Conservation (phyloP, 1,140 invertebrate species). For the Ylistrum balloti region DNA sequence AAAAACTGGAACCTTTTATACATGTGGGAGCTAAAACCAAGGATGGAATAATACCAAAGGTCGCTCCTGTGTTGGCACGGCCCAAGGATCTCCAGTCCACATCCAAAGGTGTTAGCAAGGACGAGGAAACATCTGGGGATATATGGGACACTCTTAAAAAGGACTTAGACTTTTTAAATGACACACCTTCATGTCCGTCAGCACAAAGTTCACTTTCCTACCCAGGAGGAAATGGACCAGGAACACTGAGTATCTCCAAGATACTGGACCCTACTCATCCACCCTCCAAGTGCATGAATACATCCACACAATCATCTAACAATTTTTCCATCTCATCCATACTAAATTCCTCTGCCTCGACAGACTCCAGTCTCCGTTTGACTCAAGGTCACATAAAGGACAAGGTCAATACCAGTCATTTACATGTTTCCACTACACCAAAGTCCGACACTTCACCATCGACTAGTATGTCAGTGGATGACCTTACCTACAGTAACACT, state of each 20-base stretch:
- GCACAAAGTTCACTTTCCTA: not conserved
- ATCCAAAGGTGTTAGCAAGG: not conserved
- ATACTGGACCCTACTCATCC: slow-evolving; percentile 5
- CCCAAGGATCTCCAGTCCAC: slow-evolving; percentile 1
- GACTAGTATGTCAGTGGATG: slow-evolving; percentile 3
- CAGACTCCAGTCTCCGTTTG: slow-evolving; percentile 14
- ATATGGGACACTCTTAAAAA: slow-evolving; percentile 10
- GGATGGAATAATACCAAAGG: not conserved
- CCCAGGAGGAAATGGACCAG: not conserved
- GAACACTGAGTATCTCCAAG: not conserved
- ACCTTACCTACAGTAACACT: not conserved
- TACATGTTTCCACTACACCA: not conserved
- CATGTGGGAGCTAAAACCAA: not conserved
- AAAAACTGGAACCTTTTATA: slow-evolving; percentile 11
- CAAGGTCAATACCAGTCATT: not conserved
- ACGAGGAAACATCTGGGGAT: not conserved
- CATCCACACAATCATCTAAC: not conserved
- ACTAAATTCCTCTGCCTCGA: slow-evolving; percentile 21
- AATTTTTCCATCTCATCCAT: not conserved
- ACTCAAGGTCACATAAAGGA: slow-evolving; percentile 12
- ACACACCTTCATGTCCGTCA: slow-evolving; percentile 9
- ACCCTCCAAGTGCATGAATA: slow-evolving; percentile 10
- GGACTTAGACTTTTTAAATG: slow-evolving; percentile 15
- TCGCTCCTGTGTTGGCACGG: not conserved
- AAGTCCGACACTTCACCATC: slow-evolving; percentile 16